A percentile compares a stretch with the other conserved stretches of the same genome.
phyloP scores from a whole-genome alignment of 2,113 vertebrate genomes.

The Mustela nigripes region DNA sequence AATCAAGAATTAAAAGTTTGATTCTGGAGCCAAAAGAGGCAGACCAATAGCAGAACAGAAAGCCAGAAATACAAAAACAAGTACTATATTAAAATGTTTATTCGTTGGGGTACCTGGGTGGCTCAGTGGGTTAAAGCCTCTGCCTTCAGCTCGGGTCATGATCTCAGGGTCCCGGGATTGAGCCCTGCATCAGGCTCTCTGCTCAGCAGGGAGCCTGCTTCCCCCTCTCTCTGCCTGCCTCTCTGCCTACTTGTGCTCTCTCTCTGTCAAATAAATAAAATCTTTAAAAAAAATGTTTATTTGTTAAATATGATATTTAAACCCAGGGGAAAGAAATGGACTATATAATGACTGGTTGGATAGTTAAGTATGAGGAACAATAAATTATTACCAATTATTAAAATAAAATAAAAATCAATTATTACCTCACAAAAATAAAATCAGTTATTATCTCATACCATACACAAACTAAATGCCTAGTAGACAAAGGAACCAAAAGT shows the following conservation, averaged over 20 bases:
- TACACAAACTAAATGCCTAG: not conserved
- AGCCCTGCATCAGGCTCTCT: no score
- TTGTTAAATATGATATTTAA: not conserved
- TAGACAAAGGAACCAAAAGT: not conserved
- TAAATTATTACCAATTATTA: not conserved
- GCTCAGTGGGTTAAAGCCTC: no score
- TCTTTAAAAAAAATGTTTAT: not conserved
- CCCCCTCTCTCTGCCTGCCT: no score
- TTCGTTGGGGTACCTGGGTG: not conserved
- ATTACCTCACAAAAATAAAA: not conserved
- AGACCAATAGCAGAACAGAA: not conserved
- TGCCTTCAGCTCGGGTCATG: no score
- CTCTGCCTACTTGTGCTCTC: no score
- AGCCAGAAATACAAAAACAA: not conserved
- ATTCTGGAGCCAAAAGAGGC: not conserved
- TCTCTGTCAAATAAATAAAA: no score
- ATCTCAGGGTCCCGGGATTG: no score
- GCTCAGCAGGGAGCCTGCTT: no score
- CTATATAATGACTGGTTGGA: not conserved
- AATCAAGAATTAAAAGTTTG: not conserved
- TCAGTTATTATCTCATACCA: not conserved
- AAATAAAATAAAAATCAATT: not conserved
- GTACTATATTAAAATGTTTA: not conserved
- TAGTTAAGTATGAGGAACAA: slow-evolving; percentile 25
- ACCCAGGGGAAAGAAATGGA: not conserved